A percentile compares a stretch with the other conserved stretches of the same genome.
Evolutionary conservation across 2,888 invertebrate genomes (phyloP).

Genomic region (Subacronicta megacephala): DNA sequence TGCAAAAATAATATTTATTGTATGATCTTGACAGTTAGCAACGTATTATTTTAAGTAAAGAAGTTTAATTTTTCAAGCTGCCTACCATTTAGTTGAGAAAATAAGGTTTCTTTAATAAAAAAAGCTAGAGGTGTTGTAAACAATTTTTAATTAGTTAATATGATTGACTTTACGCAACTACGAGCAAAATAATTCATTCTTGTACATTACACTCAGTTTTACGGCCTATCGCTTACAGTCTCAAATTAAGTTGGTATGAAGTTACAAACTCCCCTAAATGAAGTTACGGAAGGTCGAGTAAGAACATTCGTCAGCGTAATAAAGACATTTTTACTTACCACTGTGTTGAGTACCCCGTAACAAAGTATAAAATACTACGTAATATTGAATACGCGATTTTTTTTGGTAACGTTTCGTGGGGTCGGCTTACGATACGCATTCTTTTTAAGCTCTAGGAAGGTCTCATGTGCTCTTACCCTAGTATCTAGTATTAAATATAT

Average conservation of each 20-base stretch:
- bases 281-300: conserved; percentile 32
- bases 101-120: too few relatives aligned
- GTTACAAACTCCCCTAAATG: conserved; percentile 52
- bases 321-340: conserved; percentile 6
- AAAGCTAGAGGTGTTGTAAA: not conserved
- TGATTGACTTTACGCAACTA: conserved; percentile 29
- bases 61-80: too few relatives aligned
- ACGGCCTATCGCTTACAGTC: conserved; percentile 49
- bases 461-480: too few relatives aligned
- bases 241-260: conserved; percentile 55
- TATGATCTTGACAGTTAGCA: too few relatives aligned
- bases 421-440: too few relatives aligned
- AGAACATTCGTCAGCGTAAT: conserved; percentile 6
- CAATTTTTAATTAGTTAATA: conserved; percentile 30
- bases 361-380: not conserved
- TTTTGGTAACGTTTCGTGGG: too few relatives aligned
- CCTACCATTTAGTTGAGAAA: too few relatives aligned
- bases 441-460: too few relatives aligned
- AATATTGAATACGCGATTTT: too few relatives aligned
- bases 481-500: too few relatives aligned
- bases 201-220: conserved; percentile 48
- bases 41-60: too few relatives aligned
- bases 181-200: conserved; percentile 46
- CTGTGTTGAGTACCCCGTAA: not conserved
- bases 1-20: too few relatives aligned